Conservation (phyloP, 2,888 invertebrate genomes). For the Suillia variegata region DNA sequence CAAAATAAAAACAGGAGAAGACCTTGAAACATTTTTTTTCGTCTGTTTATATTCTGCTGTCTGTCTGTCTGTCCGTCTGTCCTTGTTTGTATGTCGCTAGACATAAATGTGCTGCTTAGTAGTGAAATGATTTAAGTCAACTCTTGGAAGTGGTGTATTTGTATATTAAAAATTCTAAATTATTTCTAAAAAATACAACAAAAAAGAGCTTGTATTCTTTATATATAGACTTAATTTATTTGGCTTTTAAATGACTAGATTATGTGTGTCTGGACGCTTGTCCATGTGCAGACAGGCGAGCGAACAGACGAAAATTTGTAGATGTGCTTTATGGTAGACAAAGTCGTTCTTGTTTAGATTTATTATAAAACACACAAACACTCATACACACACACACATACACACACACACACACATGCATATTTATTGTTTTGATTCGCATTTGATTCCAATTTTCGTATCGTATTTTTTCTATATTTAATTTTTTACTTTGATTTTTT, state of each 20-base stretch:
- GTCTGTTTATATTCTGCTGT: neutral
- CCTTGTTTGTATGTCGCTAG: neutral
- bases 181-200: too few species aligned
- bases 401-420: neutral
- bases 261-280: too few species aligned
- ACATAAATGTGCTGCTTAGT: too few species aligned
- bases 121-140: too few species aligned
- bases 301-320: neutral
- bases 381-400: neutral
- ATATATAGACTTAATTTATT: too few species aligned
- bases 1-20: neutral
- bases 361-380: conserved; percentile 1
- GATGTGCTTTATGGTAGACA: conserved; percentile 2
- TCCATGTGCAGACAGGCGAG: too few species aligned
- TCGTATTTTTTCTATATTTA: conserved; percentile 12
- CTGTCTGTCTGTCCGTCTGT: neutral
- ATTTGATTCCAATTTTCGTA: conserved; percentile 20
- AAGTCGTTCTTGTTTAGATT: conserved; percentile 16
- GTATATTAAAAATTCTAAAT: too few species aligned
- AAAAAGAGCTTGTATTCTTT: too few species aligned
- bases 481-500: neutral
- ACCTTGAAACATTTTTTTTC: neutral
- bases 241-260: too few species aligned
- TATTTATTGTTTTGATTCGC: conserved; percentile 21
- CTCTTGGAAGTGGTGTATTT: too few species aligned